phyloP scores from a whole-genome alignment of 2,888 invertebrate species.

The Acanthosepion lycidas region DNA sequence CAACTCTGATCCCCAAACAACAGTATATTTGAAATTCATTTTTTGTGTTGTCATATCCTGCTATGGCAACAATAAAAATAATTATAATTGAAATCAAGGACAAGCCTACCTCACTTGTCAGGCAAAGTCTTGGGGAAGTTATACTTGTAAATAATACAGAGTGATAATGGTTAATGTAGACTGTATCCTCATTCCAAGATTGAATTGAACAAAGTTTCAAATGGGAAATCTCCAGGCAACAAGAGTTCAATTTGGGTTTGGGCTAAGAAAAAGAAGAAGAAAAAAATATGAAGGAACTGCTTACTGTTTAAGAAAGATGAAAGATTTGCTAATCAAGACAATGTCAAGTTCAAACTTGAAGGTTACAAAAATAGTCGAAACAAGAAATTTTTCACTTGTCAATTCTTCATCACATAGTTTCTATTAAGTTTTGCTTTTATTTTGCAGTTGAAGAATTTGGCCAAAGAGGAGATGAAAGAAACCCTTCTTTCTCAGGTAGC shows the following conservation, averaged over 20 bases:
- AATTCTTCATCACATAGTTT: no score
- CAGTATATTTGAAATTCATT: no score
- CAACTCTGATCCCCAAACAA: no score
- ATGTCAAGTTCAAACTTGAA: background rate
- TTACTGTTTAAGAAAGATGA: no score
- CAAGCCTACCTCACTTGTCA: no score
- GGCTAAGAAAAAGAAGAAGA: background rate
- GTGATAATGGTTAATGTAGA: background rate
- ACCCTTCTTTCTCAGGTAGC: background rate
- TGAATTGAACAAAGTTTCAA: background rate
- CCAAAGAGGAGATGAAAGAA: background rate
- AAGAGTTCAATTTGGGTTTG: background rate
- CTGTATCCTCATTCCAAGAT: background rate
- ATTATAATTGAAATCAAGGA: no score
- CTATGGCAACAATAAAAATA: no score
- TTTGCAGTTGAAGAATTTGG: background rate
- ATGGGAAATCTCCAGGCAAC: background rate
- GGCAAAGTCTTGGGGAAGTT: no score
- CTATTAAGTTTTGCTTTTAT: background rate
- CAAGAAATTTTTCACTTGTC: background rate
- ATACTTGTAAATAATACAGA: no score
- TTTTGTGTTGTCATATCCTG: no score
- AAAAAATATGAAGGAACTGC: background rate
- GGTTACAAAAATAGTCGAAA: background rate
- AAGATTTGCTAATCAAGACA: background rate